These are phyloP conservation scores for Sebastes matsubarae DNA, from an alignment of 2,797 vertebrate genomes.

Conservation along the genomic window DNA sequence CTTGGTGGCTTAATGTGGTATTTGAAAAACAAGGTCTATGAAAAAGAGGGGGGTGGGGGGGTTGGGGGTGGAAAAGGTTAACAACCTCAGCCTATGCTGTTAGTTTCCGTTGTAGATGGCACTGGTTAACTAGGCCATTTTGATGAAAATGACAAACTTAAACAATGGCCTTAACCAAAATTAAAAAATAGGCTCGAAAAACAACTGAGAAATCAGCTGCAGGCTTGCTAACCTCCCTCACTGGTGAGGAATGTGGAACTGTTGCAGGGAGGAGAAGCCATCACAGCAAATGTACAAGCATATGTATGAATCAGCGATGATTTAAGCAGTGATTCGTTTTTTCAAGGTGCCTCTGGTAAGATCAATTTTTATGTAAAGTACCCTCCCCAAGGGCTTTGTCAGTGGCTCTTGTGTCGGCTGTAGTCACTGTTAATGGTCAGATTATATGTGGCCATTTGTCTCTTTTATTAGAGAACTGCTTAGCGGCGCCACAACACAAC, in stretches of 20 bases:
- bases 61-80: background rate
- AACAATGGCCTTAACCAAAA: background rate
- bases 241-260: background rate
- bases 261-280: background rate
- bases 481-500: background rate
- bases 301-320: background rate
- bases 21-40: too few species aligned
- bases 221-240: background rate
- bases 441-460: background rate
- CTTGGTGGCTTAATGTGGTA: too few species aligned
- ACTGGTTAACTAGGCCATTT: background rate
- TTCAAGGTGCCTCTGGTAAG: conserved; percentile 1
- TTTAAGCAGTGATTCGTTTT: background rate
- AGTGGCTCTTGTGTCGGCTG: conserved; percentile 18
- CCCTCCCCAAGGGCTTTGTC: background rate
- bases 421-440: background rate
- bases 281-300: background rate
- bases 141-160: background rate
- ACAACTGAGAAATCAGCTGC: background rate
- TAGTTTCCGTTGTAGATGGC: background rate
- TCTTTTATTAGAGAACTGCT: conserved; percentile 6
- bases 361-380: conserved; percentile 15
- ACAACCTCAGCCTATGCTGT: background rate
- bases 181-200: background rate
- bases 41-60: too few species aligned